Percentiles rank a stretch among this genome's conserved stretches.
Conservation (phyloP, 1,140 invertebrate genomes). For the Drosophila eugracilis region DNA sequence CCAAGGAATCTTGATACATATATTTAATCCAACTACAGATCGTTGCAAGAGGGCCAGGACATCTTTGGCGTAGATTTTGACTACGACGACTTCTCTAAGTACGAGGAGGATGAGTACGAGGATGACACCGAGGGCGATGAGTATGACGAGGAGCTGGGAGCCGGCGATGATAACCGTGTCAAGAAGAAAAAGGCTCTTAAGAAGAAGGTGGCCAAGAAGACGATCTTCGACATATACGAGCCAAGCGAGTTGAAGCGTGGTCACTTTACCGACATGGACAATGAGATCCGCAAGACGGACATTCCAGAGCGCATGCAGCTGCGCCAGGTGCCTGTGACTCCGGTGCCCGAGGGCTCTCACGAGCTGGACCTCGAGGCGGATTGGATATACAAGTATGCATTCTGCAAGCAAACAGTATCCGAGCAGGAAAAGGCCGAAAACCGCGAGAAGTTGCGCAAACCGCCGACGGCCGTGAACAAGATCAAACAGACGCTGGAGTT, state of each 20-base stretch:
- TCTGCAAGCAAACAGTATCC: conserved; percentile 93
- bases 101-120: conserved; percentile 94
- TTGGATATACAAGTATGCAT: conserved; percentile 98
- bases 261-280: conserved; percentile 97
- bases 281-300: conserved; percentile 95
- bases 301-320: conserved; percentile 97
- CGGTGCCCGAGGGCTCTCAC: conserved; percentile 92
- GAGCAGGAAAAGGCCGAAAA: conserved; percentile 87
- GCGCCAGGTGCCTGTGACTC: conserved; percentile 93
- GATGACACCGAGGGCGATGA: conserved; percentile 92
- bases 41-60: conserved; percentile 98
- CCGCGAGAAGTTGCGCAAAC: conserved; percentile 79
- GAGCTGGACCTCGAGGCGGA: conserved; percentile 97
- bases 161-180: conserved; percentile 87
- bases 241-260: conserved; percentile 98
- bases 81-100: conserved; percentile 97
- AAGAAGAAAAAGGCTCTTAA: conserved; percentile 90
- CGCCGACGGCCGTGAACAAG: conserved; percentile 89
- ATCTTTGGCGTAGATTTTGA: conserved; percentile 99
- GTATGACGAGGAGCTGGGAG: conserved; percentile 88
- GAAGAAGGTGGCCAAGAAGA: conserved; percentile 93
- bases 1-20: not conserved
- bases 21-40: conserved; percentile 85
- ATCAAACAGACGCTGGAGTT: conserved; percentile 98
- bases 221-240: conserved; percentile 98